Evolutionary conservation across 2,113 vertebrate genomes (phyloP).

Genomic region (Carassius carassius): DNA sequence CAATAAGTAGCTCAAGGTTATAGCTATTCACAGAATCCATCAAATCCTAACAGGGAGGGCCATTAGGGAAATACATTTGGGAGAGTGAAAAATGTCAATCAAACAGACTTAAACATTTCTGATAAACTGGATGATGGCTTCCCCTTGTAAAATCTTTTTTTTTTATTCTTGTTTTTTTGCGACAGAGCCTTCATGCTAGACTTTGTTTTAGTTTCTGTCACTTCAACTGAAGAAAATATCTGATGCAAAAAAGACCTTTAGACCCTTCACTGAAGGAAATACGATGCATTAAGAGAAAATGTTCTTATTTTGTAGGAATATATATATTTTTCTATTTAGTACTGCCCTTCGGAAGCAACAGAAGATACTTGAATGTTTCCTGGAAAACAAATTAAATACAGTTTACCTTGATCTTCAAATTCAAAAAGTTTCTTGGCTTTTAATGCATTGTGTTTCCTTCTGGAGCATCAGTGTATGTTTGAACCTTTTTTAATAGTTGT

Average conservation of each 20-base stretch:
- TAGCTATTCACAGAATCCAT: conserved; percentile 34
- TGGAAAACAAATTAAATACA: too few species aligned
- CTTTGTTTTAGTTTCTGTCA: conserved; percentile 4
- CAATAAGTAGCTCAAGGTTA: conserved; percentile 48
- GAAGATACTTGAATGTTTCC: too few species aligned
- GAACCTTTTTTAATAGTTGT: too few species aligned
- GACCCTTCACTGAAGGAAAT: too few species aligned
- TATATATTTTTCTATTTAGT: too few species aligned
- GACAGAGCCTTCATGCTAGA: neutral
- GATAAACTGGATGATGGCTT: neutral
- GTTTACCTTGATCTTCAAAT: too few species aligned
- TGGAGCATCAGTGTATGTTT: too few species aligned
- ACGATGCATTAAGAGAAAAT: too few species aligned
- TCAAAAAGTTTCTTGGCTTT: too few species aligned
- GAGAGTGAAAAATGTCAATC: neutral
- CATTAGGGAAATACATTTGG: neutral
- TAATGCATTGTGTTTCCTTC: too few species aligned
- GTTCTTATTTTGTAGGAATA: too few species aligned
- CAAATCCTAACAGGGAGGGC: conserved; percentile 1
- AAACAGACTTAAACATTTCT: neutral
- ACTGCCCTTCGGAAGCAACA: too few species aligned
- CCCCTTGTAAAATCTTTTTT: neutral
- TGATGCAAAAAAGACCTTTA: neutral
- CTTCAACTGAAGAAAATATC: neutral
- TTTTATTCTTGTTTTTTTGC: neutral